These are phyloP conservation scores for Cepphus grylle DNA, from an alignment of 2,113 vertebrate species.

Conservation along the genomic window DNA sequence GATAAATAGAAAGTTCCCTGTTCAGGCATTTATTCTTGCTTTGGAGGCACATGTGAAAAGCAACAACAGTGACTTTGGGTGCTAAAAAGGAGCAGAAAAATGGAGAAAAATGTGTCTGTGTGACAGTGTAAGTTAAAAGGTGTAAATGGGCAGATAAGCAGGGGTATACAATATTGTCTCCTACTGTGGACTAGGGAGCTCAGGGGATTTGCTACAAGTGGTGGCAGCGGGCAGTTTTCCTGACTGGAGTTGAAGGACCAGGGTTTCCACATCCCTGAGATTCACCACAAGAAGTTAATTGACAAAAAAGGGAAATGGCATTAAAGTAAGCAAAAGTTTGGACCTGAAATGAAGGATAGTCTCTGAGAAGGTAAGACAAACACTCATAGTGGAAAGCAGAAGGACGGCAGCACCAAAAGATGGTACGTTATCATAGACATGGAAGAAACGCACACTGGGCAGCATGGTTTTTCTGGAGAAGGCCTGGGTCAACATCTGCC, in stretches of 20 bases:
- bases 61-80: not conserved
- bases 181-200: not conserved
- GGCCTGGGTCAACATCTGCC: not conserved
- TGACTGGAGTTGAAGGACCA: not conserved
- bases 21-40: not conserved
- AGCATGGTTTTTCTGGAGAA: not conserved
- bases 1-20: not conserved
- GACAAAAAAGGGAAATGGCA: not conserved
- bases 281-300: not conserved
- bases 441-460: not conserved
- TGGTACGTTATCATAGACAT: accelerated
- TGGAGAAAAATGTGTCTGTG: not conserved
- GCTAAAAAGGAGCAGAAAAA: not conserved
- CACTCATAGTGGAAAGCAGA: not conserved
- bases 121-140: not conserved
- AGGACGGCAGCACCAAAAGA: not conserved
- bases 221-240: not conserved
- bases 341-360: not conserved
- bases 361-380: not conserved
- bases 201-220: not conserved
- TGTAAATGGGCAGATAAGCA: not conserved
- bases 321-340: not conserved
- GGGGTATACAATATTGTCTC: not conserved
- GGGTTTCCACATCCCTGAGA: not conserved
- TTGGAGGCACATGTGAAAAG: not conserved